phyloP scores from a whole-genome alignment of 1,140 invertebrate species.

The Drosophila teissieri region DNA sequence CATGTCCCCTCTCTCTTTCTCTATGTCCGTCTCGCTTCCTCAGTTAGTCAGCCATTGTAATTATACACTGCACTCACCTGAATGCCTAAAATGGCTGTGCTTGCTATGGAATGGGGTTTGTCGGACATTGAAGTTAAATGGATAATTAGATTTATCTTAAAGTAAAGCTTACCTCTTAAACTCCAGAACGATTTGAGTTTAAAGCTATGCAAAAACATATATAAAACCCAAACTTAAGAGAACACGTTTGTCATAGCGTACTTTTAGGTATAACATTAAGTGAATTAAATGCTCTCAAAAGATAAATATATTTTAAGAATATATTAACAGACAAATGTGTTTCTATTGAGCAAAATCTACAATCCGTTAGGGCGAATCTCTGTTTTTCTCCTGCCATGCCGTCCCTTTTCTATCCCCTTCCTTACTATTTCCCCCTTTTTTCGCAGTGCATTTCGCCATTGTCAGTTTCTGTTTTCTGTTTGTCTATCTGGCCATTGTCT shows the following conservation, averaged over 20 bases:
- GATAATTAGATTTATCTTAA: slow-evolving; percentile 9
- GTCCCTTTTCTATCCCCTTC: slow-evolving; percentile 23
- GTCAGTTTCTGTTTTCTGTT: slow-evolving; percentile 52
- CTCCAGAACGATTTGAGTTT: too few relatives aligned
- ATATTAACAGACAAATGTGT: too few relatives aligned
- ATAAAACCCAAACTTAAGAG: too few relatives aligned
- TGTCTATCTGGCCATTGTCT: slow-evolving; percentile 55
- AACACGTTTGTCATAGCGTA: too few relatives aligned
- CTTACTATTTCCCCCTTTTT: slow-evolving; percentile 33
- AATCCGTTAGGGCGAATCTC: too few relatives aligned
- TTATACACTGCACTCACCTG: slow-evolving; percentile 59
- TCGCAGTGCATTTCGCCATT: slow-evolving; percentile 65
- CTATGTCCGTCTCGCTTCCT: slow-evolving; percentile 41
- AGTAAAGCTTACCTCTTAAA: too few relatives aligned
- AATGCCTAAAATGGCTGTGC: slow-evolving; percentile 17
- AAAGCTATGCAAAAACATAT: neutral
- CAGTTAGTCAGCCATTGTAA: slow-evolving; percentile 68
- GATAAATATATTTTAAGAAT: neutral
- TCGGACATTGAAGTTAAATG: neutral
- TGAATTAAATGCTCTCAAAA: neutral
- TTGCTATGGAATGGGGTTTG: slow-evolving; percentile 12
- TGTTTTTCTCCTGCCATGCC: neutral
- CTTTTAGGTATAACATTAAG: too few relatives aligned
- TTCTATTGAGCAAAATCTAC: too few relatives aligned
- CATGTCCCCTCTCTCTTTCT: slow-evolving; percentile 48